Conservation (phyloP, 2,797 vertebrate species). For the Falco columbarius region DNA sequence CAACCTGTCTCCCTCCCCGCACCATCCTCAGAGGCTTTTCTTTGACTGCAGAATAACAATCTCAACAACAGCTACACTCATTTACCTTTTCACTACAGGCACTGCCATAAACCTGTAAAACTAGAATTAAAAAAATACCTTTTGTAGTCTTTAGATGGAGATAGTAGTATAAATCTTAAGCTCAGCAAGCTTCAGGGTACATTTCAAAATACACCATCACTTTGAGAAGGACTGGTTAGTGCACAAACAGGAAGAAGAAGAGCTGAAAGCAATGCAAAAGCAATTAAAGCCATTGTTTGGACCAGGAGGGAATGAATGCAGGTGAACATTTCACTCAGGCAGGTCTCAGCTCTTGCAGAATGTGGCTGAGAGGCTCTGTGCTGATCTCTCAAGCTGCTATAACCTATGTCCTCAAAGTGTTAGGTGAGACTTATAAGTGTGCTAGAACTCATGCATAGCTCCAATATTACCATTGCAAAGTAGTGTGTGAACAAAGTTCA, state of each 20-base stretch:
- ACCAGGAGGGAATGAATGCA: background rate
- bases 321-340: background rate
- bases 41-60: background rate
- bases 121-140: background rate
- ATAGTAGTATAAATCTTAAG: background rate
- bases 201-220: background rate
- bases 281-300: background rate
- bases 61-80: background rate
- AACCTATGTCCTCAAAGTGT: background rate
- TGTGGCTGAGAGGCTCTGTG: background rate
- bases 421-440: background rate
- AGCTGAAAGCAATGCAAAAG: background rate
- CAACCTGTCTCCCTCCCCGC: background rate
- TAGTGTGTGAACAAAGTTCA: background rate
- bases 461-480: background rate
- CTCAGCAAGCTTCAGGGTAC: background rate
- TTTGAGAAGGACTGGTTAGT: background rate
- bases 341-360: background rate
- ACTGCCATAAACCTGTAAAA: background rate
- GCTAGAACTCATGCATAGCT: background rate
- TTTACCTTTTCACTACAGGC: background rate
- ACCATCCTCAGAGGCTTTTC: background rate
- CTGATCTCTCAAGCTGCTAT: background rate
- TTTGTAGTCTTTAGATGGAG: background rate
- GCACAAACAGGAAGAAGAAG: background rate